Evolutionary conservation across 2,113 vertebrate genomes (phyloP).

Genomic region (Pseudopipra pipra): DNA sequence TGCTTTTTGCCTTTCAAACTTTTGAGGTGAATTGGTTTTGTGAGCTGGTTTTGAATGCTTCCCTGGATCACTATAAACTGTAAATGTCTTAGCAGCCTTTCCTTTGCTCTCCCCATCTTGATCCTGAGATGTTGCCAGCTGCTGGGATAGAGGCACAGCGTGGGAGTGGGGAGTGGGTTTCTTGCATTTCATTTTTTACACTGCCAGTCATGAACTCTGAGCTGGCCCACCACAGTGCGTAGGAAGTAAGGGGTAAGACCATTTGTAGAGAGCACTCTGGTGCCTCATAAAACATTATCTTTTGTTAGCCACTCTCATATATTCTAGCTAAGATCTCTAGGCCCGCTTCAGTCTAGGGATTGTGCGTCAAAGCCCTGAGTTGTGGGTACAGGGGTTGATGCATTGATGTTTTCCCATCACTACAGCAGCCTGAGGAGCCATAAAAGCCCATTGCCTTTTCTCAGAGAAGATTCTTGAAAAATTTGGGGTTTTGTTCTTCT

Average conservation of each 20-base stretch:
- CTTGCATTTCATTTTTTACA: neutral
- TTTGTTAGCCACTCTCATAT: neutral
- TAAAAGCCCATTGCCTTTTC: neutral
- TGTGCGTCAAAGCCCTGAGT: neutral
- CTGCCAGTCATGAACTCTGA: neutral
- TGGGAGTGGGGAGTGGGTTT: neutral
- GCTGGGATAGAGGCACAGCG: neutral
- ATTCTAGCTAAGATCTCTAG: neutral
- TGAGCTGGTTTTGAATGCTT: neutral
- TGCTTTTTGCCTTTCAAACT: conserved; percentile 19
- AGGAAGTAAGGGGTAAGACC: neutral
- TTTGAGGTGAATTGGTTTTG: neutral
- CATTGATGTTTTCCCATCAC: neutral
- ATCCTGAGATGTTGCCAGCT: neutral
- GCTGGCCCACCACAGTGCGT: neutral
- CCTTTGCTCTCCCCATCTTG: fast-evolving
- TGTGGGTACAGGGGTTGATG: fast-evolving
- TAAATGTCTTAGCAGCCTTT: neutral
- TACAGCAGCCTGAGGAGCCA: neutral
- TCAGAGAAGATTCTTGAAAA: neutral
- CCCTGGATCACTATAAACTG: neutral
- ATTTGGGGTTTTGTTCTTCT: neutral
- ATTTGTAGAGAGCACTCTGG: neutral
- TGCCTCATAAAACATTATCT: neutral
- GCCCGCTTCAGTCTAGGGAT: neutral